Evolutionary conservation across 2,797 vertebrate genomes (phyloP), one percentile per base, ranked within the genome.

Genomic region (Nyctalus aviator): DNA sequence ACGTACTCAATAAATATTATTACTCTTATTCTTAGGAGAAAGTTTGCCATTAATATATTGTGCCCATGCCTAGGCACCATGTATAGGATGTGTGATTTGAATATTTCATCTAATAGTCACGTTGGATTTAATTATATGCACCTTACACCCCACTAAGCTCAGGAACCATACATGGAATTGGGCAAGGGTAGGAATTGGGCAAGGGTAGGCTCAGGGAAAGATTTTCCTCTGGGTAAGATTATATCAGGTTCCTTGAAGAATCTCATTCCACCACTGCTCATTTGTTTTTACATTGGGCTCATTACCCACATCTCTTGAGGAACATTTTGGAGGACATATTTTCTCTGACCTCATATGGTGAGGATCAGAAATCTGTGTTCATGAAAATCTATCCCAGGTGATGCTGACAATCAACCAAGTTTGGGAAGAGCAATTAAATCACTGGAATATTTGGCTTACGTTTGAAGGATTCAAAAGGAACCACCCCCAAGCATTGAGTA

Each of bases 211-310:
- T 21, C 50, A 71, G 27, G 64, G 75, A 20, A 90, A n/a, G 11
- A 20, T 44, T 76, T 72, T 88, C 83, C 66, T 90, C n/a, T 55
- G 78, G 32, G 15, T 94, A 41, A 85, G 71, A 85, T 66, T 79
- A 41, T 50, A 59, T 27, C 25, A 68, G 30, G 4, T 48, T 83
- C 30, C 32, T 92, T 79, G n/a, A 94, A 69, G 78, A 41, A 72
- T 88, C 11, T 92, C 35, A 46, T 71, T 90, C 15, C 5, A 37
- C 66, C 55, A n/a, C 50, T 86, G 69, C 46, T 41, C 17, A 1
- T 76, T 86, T 86, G 25, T 92, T 88, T 83, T 59, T 75, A 90
- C 84, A 79, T 53, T 90, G n/a, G 13, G 32, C 12, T 86, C 35
- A 95, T 92, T 94, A 83, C 35, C 20, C 15, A 81, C 59, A 48